Percentiles rank a stretch among this genome's conserved stretches.
phyloP scores from a whole-genome alignment of 23 tunicate species.

The Ciona savignyi region DNA sequence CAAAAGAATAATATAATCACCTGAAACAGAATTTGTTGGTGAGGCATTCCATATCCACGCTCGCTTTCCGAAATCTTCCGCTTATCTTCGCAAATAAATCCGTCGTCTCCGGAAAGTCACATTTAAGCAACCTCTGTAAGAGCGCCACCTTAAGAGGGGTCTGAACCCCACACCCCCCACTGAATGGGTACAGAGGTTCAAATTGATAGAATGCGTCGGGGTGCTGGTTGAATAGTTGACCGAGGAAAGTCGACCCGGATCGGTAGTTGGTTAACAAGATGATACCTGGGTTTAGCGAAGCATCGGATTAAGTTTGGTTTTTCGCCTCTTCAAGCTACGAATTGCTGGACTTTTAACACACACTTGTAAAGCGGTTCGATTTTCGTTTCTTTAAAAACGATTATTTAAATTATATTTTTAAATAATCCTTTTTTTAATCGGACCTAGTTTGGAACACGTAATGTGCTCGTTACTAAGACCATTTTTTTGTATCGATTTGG shows the following conservation, averaged over 20 bases:
- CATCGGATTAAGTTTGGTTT: no score
- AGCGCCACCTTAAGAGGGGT: background rate
- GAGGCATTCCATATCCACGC: conserved; percentile 37
- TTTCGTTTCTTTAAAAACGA: no score
- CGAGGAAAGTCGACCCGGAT: conserved; percentile 93
- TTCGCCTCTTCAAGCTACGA: no score
- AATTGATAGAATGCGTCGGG: conserved; percentile 80
- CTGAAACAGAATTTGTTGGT: conserved; percentile 75
- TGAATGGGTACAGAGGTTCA: conserved; percentile 79
- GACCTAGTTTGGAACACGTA: no score
- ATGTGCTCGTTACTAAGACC: no score
- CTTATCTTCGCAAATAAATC: conserved; percentile 21
- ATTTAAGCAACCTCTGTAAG: conserved; percentile 37
- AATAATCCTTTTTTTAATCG: no score
- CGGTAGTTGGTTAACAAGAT: conserved; percentile 84
- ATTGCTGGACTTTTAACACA: no score
- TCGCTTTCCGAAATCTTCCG: conserved; percentile 10
- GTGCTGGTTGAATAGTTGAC: conserved; percentile 91
- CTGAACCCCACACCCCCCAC: conserved; percentile 17
- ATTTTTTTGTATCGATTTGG: no score
- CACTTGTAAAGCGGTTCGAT: no score
- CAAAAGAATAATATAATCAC: conserved; percentile 12
- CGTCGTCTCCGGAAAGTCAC: conserved; percentile 44
- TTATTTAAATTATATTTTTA: no score
- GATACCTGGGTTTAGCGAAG: no score